These are phyloP conservation scores for Umimayanthus kanabou DNA, from an alignment of 92 coral and sea anemone species.

Conservation along the genomic window DNA sequence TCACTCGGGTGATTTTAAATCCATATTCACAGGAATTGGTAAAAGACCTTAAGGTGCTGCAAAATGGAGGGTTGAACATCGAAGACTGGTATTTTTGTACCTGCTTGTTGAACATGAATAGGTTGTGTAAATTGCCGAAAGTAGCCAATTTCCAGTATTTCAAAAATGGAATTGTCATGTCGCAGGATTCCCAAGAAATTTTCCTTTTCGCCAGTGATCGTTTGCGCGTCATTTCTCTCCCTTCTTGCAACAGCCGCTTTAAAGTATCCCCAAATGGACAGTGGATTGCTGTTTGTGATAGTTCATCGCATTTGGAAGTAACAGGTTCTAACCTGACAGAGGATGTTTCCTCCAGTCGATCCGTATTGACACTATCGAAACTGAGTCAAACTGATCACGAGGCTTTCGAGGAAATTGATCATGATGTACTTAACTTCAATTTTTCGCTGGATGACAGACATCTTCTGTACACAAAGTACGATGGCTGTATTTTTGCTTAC, in stretches of 20 bases:
- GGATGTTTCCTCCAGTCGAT: not conserved
- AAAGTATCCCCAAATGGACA: conserved; percentile 8
- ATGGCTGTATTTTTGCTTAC: not conserved
- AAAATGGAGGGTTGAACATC: not conserved
- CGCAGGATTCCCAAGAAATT: not conserved
- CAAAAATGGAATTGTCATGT: not conserved
- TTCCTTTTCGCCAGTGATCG: not conserved
- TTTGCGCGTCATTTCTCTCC: not conserved
- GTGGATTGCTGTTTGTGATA: not conserved
- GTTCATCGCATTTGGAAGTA: not conserved
- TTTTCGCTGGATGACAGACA: not conserved
- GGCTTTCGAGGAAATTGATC: not conserved
- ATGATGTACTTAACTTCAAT: not conserved
- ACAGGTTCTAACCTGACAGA: not conserved
- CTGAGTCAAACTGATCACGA: not conserved
- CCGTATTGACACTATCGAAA: not conserved
- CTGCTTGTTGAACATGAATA: not conserved
- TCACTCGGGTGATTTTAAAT: not conserved
- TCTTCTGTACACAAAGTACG: not conserved
- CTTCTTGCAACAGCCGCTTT: not conserved
- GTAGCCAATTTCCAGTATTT: not conserved
- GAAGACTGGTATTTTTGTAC: not conserved
- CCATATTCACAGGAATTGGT: not conserved
- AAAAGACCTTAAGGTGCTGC: not conserved
- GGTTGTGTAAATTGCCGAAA: no score